Evolutionary conservation across 92 coral and sea anemone species (phyloP), one percentile per base, ranked within the genome.

Genomic region (Palythoa grandis): DNA sequence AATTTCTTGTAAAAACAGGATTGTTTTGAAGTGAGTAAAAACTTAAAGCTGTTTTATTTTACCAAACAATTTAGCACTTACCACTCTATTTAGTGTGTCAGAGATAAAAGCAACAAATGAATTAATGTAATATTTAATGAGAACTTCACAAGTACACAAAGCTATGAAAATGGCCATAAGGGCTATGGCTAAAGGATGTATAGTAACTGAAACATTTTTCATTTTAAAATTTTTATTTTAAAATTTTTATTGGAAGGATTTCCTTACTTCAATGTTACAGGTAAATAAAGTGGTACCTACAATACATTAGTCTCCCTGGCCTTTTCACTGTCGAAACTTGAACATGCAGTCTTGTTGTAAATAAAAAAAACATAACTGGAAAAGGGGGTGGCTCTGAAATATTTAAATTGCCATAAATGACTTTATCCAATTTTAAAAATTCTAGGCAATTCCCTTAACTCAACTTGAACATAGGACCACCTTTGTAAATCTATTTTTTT

Each of bases 401-500:
- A 54, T 54, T 54, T 54, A 5, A 54, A 54, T 54, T 54, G 60
- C 60, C 60, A 54, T 54, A 54, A 54, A 54, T 54, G 5, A 7
- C 60, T 54, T 54, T 54, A 54, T 54, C 60, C 60, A 54, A 54
- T 54, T 54, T 54, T 54, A 54, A 54, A 82, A 82, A 74, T 67
- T 14, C 63, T 67, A 82, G 77, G 70, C 77, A 67, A 58, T 40
- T 38, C 65, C 86, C 70, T 67, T 52, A 74, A 82, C 57, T 15
- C 65, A 82, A 47, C 67, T 67, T 82, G 69, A 82, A 82, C 68
- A 66, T 69, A 67, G 77, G 70, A 82, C 76, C 54, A 77, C 86
- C 60, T 54, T 82, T 54, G 60, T 54, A 54, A 54, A 54, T 72
- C 88, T 73, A 54, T 76, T 76, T 72, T 70, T 76, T 74, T 77